Percentiles rank a stretch among this genome's conserved stretches.
phyloP scores from a whole-genome alignment of 2,797 vertebrate genomes.

The Enteromius afrohamiltoni region DNA sequence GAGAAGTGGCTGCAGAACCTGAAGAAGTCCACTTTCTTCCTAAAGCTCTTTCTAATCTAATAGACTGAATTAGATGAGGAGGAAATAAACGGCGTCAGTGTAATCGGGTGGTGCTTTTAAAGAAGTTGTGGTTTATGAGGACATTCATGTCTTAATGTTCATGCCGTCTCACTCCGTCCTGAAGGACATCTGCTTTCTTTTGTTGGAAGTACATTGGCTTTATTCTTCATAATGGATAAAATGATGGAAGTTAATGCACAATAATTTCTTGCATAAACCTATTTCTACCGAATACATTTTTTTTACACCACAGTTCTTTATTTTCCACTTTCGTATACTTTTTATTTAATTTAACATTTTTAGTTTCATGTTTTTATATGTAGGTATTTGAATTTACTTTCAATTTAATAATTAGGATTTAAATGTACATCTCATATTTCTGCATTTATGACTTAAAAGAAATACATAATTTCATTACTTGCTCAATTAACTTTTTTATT shows the following conservation, averaged over 20 bases:
- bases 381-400: too few relatives aligned
- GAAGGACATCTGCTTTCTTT: neutral
- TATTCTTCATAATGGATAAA: conserved; percentile 18
- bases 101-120: conserved; percentile 30
- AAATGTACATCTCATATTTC: neutral
- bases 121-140: conserved; percentile 14
- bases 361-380: neutral
- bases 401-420: neutral
- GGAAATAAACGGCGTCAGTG: conserved; percentile 37
- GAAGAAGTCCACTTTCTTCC: conserved; percentile 38
- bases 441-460: neutral
- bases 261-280: neutral
- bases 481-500: too few relatives aligned
- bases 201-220: neutral
- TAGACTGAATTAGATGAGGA: conserved; percentile 44
- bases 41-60: conserved; percentile 43
- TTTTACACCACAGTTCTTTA: neutral
- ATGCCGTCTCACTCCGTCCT: neutral
- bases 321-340: neutral
- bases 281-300: too few relatives aligned
- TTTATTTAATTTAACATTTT: neutral
- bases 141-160: neutral
- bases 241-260: conserved; percentile 25
- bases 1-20: conserved; percentile 1
- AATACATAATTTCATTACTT: too few relatives aligned